phyloP scores from a whole-genome alignment of 2,888 invertebrate genomes.

The Agonopterix arenella region DNA sequence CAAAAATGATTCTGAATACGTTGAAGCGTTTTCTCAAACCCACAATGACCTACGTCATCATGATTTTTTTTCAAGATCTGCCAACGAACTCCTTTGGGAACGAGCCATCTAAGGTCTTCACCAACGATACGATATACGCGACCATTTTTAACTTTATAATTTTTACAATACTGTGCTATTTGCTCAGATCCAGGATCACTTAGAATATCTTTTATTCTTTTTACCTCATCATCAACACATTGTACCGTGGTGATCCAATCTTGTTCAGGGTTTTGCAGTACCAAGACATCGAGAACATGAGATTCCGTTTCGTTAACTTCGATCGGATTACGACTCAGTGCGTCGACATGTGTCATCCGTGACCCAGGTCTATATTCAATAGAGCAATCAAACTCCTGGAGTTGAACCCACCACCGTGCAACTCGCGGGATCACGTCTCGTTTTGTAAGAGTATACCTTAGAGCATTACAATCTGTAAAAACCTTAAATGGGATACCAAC shows the following conservation, averaged over 20 bases:
- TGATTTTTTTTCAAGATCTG: constrained; percentile 15
- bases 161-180: too few species aligned
- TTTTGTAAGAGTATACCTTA: constrained; percentile 1
- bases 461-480: constrained; percentile 12
- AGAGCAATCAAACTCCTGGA: constrained; percentile 27
- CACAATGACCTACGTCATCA: constrained; percentile 19
- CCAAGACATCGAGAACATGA: background rate
- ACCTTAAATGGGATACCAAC: constrained; percentile 10
- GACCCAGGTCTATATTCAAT: constrained; percentile 17
- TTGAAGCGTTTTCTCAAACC: constrained; percentile 13
- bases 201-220: too few species aligned
- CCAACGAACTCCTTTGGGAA: too few species aligned
- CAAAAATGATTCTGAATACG: constrained; percentile 2
- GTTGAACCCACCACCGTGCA: constrained; percentile 27
- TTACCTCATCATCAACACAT: too few species aligned
- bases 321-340: constrained; percentile 21
- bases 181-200: too few species aligned
- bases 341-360: constrained; percentile 30
- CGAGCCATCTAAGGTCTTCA: too few species aligned
- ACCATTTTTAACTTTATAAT: too few species aligned
- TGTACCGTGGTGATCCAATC: too few species aligned
- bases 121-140: too few species aligned
- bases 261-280: background rate
- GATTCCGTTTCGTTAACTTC: background rate
- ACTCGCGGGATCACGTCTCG: constrained; percentile 22